Conservation (phyloP, 1,140 invertebrate species). For the Zaprionus lachaisei region DNA sequence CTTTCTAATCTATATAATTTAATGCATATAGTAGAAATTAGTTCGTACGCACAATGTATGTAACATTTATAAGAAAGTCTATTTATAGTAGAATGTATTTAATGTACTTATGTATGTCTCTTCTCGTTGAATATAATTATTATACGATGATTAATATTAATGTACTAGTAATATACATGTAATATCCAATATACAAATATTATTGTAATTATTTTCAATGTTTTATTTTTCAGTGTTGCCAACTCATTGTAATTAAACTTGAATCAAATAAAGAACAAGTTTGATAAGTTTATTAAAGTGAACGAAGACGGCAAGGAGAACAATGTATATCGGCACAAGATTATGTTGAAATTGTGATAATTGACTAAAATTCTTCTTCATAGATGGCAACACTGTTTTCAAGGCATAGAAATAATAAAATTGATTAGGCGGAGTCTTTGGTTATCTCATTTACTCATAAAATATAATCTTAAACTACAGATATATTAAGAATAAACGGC, state of each 20-base stretch:
- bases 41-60: not conserved
- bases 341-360: not conserved
- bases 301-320: not conserved
- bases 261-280: no score
- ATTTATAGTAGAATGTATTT: not conserved
- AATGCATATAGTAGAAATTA: not conserved
- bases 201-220: not conserved
- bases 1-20: not conserved
- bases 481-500: conserved; percentile 48
- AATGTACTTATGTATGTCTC: not conserved
- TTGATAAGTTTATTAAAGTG: not conserved
- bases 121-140: not conserved
- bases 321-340: not conserved
- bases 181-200: not conserved
- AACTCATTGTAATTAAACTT: not conserved
- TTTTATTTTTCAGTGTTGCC: not conserved
- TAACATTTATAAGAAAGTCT: not conserved
- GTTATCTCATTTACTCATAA: conserved; percentile 70
- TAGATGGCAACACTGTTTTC: not conserved
- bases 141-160: not conserved
- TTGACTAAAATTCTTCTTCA: not conserved
- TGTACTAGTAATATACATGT: not conserved
- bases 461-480: conserved; percentile 51
- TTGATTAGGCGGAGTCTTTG: conserved; percentile 76
- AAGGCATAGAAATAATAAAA: conserved; percentile 52